Percentiles rank a stretch among this genome's conserved stretches.
Evolutionary conservation across 2,797 vertebrate species (phyloP).

Genomic region (Epinephelus malabaricus): DNA sequence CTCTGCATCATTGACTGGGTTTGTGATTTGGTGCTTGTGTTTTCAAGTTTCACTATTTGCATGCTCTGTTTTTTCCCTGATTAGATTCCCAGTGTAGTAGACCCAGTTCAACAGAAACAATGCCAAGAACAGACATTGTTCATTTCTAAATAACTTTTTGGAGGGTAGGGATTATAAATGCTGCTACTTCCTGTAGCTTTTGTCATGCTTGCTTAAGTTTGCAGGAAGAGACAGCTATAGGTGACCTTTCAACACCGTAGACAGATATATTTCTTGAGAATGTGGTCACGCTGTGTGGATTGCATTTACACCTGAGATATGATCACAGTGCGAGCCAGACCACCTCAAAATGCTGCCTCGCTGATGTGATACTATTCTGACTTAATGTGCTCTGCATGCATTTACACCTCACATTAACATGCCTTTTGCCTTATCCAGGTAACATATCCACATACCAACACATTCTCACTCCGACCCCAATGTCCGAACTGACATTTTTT

Average conservation of each 20-base stretch:
- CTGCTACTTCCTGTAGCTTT: not conserved
- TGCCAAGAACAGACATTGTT: not conserved
- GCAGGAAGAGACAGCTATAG: not conserved
- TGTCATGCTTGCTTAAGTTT: too few relatives aligned
- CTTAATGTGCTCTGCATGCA: not conserved
- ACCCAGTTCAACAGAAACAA: not conserved
- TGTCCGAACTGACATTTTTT: too few relatives aligned
- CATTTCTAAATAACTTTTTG: not conserved
- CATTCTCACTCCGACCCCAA: too few relatives aligned
- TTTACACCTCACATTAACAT: not conserved
- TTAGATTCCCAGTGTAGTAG: not conserved
- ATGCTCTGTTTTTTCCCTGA: not conserved
- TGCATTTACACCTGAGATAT: not conserved
- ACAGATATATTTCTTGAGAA: too few relatives aligned
- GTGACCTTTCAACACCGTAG: too few relatives aligned
- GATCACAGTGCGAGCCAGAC: not conserved
- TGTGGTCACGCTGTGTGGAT: too few relatives aligned
- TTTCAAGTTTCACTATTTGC: not conserved
- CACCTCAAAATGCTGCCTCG: not conserved
- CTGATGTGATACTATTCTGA: not conserved
- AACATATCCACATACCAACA: too few relatives aligned
- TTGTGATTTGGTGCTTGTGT: not conserved
- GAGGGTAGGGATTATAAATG: not conserved
- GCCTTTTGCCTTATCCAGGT: too few relatives aligned
- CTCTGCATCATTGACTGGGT: not conserved